These are phyloP conservation scores for Camptogramma bilineatum DNA, from an alignment of 2,888 invertebrate species.

Conservation along the genomic window DNA sequence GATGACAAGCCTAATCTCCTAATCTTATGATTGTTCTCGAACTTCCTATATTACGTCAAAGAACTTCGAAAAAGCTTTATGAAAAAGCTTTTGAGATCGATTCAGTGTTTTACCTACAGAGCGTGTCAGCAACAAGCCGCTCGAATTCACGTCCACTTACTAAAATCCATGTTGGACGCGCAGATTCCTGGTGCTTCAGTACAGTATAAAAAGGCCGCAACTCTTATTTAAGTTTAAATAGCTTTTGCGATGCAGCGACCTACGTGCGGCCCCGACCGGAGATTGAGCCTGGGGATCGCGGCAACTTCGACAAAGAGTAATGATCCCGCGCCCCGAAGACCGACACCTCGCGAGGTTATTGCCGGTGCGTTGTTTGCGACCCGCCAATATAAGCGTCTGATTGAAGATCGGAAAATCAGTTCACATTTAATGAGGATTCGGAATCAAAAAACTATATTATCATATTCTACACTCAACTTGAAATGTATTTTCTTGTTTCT, in stretches of 20 bases:
- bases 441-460: neutral
- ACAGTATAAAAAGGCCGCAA: conserved; percentile 38
- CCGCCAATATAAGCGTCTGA: conserved; percentile 20
- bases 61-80: no score
- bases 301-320: conserved; percentile 71
- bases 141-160: neutral
- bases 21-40: no score
- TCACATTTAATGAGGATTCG: neutral
- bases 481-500: conserved; percentile 2
- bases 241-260: conserved; percentile 59
- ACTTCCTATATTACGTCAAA: no score
- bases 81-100: no score
- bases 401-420: conserved; percentile 1
- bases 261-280: conserved; percentile 57
- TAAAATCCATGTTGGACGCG: neutral
- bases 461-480: neutral
- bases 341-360: conserved; percentile 45
- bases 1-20: no score
- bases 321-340: conserved; percentile 52
- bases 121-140: conserved; percentile 22
- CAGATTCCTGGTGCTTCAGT: conserved; percentile 31
- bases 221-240: conserved; percentile 70
- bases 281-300: conserved; percentile 60
- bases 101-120: no score
- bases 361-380: conserved; percentile 24